These are phyloP conservation scores for Campylomormyrus tamandua DNA, from an alignment of 2,113 vertebrate genomes.

Conservation along the genomic window DNA sequence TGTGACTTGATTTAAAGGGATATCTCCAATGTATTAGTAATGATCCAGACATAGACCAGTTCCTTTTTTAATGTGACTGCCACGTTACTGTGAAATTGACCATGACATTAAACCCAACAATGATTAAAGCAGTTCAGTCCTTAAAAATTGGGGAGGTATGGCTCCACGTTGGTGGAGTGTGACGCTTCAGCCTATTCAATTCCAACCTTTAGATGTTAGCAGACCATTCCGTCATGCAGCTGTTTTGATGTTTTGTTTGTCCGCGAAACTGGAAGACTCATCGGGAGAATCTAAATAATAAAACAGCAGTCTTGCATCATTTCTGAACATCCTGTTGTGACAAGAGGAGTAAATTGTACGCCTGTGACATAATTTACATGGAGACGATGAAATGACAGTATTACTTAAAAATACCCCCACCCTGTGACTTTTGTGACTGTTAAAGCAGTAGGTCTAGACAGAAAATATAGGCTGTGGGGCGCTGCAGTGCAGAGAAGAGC, in stretches of 20 bases:
- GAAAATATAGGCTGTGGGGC: neutral
- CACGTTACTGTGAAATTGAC: neutral
- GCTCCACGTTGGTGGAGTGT: neutral
- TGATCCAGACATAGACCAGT: neutral
- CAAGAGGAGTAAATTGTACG: neutral
- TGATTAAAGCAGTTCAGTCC: neutral
- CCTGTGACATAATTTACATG: neutral
- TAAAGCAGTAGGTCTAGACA: neutral
- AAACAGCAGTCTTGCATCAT: neutral
- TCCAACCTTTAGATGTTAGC: neutral
- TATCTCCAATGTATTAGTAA: constrained; percentile 32
- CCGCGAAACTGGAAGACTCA: neutral
- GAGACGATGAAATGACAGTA: neutral
- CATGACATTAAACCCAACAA: neutral
- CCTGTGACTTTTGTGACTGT: constrained; percentile 14
- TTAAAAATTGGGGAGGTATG: neutral
- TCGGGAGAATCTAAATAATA: neutral
- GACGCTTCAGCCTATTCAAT: neutral
- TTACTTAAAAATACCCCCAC: constrained; percentile 19
- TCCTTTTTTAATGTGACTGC: neutral
- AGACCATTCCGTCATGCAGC: neutral
- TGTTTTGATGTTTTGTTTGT: neutral
- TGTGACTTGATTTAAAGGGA: constrained; percentile 54
- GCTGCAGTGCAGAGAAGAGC: neutral
- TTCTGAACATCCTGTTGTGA: neutral